phyloP scores from a whole-genome alignment of 2,113 vertebrate genomes.

The Numida meleagris region DNA sequence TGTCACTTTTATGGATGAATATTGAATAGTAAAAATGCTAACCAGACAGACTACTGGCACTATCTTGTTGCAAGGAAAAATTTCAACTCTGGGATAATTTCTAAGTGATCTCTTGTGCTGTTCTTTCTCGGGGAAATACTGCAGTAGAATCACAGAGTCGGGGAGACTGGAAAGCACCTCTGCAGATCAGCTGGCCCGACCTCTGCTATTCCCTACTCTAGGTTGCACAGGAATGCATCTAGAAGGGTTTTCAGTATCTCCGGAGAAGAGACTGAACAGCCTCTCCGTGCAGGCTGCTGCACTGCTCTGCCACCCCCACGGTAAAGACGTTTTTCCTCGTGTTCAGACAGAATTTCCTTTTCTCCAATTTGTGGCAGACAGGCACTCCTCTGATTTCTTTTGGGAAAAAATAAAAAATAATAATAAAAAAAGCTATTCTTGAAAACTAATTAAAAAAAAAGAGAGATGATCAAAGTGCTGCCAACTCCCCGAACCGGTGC shows the following conservation, averaged over 20 bases:
- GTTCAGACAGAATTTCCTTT: too few species aligned
- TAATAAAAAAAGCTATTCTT: neutral
- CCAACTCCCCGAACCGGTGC: neutral
- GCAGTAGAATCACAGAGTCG: too few species aligned
- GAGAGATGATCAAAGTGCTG: fast-evolving
- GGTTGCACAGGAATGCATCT: too few species aligned
- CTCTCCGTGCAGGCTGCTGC: too few species aligned
- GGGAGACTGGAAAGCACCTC: too few species aligned
- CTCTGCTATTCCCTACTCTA: too few species aligned
- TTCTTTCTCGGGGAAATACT: neutral
- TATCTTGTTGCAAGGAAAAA: neutral
- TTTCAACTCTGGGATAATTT: neutral
- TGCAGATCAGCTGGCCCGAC: too few species aligned
- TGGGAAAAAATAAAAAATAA: fast-evolving
- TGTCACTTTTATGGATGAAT: neutral
- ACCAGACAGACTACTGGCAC: neutral
- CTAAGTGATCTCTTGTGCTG: fast-evolving
- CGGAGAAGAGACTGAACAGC: too few species aligned
- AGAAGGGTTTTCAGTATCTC: too few species aligned
- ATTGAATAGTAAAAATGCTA: neutral
- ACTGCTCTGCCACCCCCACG: too few species aligned
- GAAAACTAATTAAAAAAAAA: neutral
- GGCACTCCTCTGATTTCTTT: neutral
- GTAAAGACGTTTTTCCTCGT: too few species aligned
- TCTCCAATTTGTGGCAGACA: too few species aligned